phyloP scores from a whole-genome alignment of 1,140 invertebrate species.

The Drosophila asahinai region DNA sequence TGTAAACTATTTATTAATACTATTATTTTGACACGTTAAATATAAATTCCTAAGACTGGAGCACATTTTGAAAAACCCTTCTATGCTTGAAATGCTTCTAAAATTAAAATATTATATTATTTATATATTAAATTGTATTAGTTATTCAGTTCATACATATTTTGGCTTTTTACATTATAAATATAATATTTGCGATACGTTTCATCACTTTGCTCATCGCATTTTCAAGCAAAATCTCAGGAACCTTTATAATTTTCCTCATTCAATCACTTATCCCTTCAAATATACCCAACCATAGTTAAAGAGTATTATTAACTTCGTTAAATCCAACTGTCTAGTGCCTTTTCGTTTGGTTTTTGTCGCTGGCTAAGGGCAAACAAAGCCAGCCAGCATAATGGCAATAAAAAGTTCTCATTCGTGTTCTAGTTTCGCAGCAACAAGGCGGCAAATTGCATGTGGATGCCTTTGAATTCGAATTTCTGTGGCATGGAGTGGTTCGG shows the following conservation, averaged over 20 bases:
- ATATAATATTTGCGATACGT: no score
- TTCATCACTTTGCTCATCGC: background rate
- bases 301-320: conserved; percentile 8
- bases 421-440: conserved; percentile 73
- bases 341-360: conserved; percentile 15
- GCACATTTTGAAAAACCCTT: no score
- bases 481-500: conserved; percentile 22
- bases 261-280: background rate
- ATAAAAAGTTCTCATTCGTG: conserved; percentile 79
- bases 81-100: no score
- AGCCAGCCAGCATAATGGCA: conserved; percentile 64
- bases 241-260: fast-evolving
- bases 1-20: no score
- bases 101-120: no score
- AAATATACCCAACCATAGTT: background rate
- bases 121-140: no score
- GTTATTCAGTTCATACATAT: no score
- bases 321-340: background rate
- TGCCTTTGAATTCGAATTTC: conserved; percentile 63
- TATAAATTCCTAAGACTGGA: no score
- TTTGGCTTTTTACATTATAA: no score
- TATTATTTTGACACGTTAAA: no score
- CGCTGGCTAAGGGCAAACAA: conserved; percentile 68
- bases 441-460: conserved; percentile 58
- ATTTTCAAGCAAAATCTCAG: background rate